These are phyloP conservation scores for Tauraco hartlaubi DNA, from an alignment of 2,797 vertebrate species.

Conservation along the genomic window DNA sequence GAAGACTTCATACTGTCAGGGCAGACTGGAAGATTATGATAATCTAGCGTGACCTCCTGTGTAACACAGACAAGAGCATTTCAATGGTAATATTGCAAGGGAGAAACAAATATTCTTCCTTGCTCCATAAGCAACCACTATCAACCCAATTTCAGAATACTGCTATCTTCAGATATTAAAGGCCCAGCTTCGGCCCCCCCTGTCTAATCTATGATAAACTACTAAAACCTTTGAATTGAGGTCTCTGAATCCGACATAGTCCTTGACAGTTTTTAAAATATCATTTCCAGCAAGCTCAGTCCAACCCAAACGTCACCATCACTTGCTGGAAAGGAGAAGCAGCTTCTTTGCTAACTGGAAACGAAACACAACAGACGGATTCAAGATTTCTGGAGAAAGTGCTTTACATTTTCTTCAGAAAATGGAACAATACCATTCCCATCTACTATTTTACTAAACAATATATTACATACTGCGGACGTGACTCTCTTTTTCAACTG, in stretches of 20 bases:
- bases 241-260: not conserved
- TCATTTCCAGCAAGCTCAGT: not conserved
- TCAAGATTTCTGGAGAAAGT: not conserved
- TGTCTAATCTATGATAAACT: not conserved
- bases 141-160: constrained; percentile 15
- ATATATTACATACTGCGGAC: not conserved
- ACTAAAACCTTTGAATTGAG: not conserved
- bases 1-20: not conserved
- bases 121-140: not conserved
- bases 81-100: not conserved
- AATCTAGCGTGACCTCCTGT: constrained; percentile 40
- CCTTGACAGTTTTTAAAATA: not conserved
- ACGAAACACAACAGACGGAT: not conserved
- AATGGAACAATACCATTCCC: not conserved
- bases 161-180: not conserved
- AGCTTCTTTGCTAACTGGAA: not conserved
- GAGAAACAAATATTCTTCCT: not conserved
- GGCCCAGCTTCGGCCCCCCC: not conserved
- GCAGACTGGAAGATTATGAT: constrained; percentile 17
- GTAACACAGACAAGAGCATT: constrained; percentile 38
- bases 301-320: not conserved
- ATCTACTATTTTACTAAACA: not conserved
- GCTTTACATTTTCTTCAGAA: not conserved
- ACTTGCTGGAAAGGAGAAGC: not conserved
- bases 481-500: not conserved